Evolutionary conservation across 2,797 vertebrate species (phyloP).

Genomic region (Anabacerthia variegaticeps): DNA sequence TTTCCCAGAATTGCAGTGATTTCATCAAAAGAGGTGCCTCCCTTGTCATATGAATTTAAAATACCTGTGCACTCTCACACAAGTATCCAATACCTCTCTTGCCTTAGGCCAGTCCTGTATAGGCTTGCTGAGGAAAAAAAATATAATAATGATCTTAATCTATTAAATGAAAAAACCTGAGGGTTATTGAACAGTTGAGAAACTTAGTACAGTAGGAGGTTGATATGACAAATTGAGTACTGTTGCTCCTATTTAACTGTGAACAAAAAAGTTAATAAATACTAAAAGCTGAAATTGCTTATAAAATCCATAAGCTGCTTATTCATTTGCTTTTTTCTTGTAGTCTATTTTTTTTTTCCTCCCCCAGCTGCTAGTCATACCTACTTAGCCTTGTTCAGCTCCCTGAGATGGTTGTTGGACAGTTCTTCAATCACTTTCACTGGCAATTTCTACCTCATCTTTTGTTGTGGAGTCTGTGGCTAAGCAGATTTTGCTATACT

Average conservation of each 20-base stretch:
- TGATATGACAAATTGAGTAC: neutral
- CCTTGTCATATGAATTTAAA: neutral
- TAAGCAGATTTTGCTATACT: neutral
- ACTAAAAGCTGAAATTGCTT: neutral
- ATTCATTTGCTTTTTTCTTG: neutral
- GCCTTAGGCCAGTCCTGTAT: neutral
- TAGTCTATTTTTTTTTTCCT: neutral
- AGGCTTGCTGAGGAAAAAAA: neutral
- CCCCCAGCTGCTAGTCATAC: neutral
- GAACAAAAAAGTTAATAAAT: neutral
- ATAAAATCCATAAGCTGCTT: neutral
- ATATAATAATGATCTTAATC: neutral
- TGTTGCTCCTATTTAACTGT: neutral
- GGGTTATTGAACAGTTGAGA: neutral
- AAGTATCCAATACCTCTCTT: neutral
- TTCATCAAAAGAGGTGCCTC: neutral
- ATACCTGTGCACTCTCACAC: neutral
- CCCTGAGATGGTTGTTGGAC: neutral
- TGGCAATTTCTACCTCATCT: neutral
- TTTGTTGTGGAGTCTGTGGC: neutral
- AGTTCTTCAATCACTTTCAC: neutral
- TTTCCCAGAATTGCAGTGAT: neutral
- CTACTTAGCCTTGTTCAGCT: neutral
- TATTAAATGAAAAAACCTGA: neutral
- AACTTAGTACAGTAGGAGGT: neutral